These are phyloP conservation scores for Eudasyphora cyanicolor DNA, from an alignment of 2,888 invertebrate genomes.

Conservation along the genomic window DNA sequence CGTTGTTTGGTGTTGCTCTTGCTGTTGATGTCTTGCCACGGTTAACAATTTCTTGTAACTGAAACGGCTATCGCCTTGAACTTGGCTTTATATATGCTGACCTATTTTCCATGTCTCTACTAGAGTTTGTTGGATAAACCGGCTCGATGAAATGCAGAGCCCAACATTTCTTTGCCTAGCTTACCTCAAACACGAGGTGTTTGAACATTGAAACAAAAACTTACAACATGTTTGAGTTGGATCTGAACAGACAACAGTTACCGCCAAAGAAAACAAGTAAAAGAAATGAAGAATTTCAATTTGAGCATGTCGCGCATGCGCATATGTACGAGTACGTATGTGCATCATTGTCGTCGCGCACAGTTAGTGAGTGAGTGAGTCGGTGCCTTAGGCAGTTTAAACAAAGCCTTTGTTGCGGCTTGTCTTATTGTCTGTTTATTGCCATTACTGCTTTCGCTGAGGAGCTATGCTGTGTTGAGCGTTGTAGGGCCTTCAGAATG, in stretches of 20 bases:
- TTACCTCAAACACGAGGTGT: constrained; percentile 29
- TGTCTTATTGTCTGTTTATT: constrained; percentile 44
- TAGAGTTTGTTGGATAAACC: constrained; percentile 60
- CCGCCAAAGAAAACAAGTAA: constrained; percentile 23
- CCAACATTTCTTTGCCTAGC: constrained; percentile 20
- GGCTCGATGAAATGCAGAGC: constrained; percentile 66
- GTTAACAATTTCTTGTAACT: constrained; percentile 78
- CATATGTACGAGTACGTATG: background rate
- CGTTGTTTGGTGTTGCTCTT: background rate
- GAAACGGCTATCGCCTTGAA: constrained; percentile 87
- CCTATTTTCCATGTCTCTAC: constrained; percentile 82
- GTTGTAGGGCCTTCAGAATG: constrained; percentile 17
- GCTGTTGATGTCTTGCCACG: constrained; percentile 51
- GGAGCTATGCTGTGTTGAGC: constrained; percentile 23
- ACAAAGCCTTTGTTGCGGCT: constrained; percentile 31
- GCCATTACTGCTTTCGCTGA: constrained; percentile 29
- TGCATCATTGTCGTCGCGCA: no score
- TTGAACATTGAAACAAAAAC: no score
- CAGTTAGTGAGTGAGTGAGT: background rate
- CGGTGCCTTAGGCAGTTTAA: background rate
- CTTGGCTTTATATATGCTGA: constrained; percentile 91
- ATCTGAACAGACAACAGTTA: constrained; percentile 41
- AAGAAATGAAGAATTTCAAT: constrained; percentile 42
- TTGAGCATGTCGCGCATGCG: constrained; percentile 47
- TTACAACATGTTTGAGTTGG: constrained; percentile 59